Conservation (phyloP, 1,140 invertebrate genomes). For the Nebria ingens region DNA sequence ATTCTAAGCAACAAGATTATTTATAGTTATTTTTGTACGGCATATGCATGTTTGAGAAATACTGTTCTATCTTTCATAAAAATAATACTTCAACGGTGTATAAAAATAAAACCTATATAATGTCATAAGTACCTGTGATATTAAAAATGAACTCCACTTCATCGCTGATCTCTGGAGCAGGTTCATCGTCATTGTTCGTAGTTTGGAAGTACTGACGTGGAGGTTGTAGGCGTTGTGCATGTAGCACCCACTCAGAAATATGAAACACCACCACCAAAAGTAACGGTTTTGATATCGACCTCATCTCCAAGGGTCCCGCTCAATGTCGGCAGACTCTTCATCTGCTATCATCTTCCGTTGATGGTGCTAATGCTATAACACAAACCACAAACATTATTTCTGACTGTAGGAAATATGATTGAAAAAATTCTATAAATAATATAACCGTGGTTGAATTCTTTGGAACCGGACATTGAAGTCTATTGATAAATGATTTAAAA, state of each 20-base stretch:
- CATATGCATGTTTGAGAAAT: too few relatives aligned
- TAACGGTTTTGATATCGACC: conserved; percentile 12
- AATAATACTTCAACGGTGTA: too few relatives aligned
- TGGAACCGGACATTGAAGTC: too few relatives aligned
- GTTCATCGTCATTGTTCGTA: conserved; percentile 22
- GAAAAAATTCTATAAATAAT: too few relatives aligned
- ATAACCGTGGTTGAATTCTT: too few relatives aligned
- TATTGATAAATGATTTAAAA: too few relatives aligned
- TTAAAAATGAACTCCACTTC: conserved; percentile 33
- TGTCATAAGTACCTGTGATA: conserved; percentile 31
- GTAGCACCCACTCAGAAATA: conserved; percentile 14
- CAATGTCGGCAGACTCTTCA: conserved; percentile 17
- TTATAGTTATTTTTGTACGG: too few relatives aligned
- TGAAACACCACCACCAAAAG: conserved; percentile 19
- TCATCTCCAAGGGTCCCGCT: conserved; percentile 11
- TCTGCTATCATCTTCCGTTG: conserved; percentile 6
- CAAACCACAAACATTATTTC: too few relatives aligned
- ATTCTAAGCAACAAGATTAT: too few relatives aligned
- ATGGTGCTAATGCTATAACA: not conserved
- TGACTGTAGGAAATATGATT: too few relatives aligned
- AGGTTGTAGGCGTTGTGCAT: conserved; percentile 25
- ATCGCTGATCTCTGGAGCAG: conserved; percentile 12
- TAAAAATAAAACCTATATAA: too few relatives aligned
- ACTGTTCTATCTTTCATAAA: too few relatives aligned
- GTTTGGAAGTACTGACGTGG: conserved; percentile 25